These are phyloP conservation scores for Neodiprion virginianus DNA, from an alignment of 1,140 invertebrate species.

Conservation along the genomic window DNA sequence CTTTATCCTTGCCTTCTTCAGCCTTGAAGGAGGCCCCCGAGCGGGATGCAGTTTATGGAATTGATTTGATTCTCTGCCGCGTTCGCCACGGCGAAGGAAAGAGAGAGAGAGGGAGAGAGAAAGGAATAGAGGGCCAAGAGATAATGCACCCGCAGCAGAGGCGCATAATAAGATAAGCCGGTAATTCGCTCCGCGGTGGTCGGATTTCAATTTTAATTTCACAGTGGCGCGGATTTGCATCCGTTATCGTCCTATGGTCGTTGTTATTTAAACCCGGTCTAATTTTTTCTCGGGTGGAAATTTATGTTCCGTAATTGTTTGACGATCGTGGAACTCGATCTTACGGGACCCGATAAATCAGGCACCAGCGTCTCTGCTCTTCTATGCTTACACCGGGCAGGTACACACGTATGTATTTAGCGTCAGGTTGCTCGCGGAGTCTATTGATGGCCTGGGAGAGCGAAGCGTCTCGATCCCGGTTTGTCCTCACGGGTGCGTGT, in stretches of 20 bases:
- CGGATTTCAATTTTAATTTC: neutral
- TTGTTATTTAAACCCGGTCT: too few relatives aligned
- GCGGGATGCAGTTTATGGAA: neutral
- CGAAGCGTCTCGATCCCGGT: neutral
- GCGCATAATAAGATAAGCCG: too few relatives aligned
- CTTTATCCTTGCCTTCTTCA: neutral
- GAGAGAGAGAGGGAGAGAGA: too few relatives aligned
- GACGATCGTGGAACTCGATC: neutral
- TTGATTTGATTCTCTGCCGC: too few relatives aligned
- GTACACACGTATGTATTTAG: conserved; percentile 1
- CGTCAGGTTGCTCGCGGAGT: neutral
- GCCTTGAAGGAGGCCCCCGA: neutral
- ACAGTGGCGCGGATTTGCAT: too few relatives aligned
- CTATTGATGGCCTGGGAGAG: neutral
- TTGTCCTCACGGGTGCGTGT: neutral
- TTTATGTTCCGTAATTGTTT: neutral
- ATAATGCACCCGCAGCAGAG: too few relatives aligned
- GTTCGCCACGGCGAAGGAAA: too few relatives aligned
- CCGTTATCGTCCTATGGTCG: too few relatives aligned
- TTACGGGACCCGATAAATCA: neutral
- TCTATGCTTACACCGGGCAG: neutral
- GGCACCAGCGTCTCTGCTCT: neutral
- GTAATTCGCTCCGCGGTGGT: neutral
- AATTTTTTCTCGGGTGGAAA: neutral
- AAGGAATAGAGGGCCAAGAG: too few relatives aligned